phyloP scores from a whole-genome alignment of 2,888 invertebrate species.

The Pammene aurita region DNA sequence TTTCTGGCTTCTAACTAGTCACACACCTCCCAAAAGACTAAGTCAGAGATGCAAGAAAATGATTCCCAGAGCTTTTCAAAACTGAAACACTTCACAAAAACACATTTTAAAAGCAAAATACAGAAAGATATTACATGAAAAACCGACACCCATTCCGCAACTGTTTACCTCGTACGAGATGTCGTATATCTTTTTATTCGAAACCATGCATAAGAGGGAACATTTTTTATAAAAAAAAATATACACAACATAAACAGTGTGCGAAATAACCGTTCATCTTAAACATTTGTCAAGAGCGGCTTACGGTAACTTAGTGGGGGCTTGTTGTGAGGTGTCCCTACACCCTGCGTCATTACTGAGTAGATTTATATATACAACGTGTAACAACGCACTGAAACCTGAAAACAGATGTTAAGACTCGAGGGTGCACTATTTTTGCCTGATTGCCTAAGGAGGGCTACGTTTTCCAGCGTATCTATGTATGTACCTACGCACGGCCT shows the following conservation, averaged over 20 bases:
- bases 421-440: no score
- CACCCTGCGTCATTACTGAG: slow-evolving; percentile 6
- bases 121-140: slow-evolving; percentile 49
- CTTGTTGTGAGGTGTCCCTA: slow-evolving; percentile 44
- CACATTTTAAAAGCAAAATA: slow-evolving; percentile 1
- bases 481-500: no score
- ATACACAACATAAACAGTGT: slow-evolving; percentile 70
- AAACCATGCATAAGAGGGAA: slow-evolving; percentile 56
- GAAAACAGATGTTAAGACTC: no score
- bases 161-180: slow-evolving; percentile 53
- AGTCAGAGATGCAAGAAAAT: neutral
- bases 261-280: slow-evolving; percentile 81
- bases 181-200: slow-evolving; percentile 61
- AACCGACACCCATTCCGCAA: slow-evolving; percentile 58
- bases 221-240: slow-evolving; percentile 66
- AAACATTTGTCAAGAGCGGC: slow-evolving; percentile 80
- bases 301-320: slow-evolving; percentile 77
- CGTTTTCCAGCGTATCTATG: no score
- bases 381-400: no score
- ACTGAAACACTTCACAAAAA: no score
- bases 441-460: no score
- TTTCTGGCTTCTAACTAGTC: no score
- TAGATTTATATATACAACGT: neutral
- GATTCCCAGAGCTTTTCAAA: neutral
- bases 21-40: neutral